These are phyloP conservation scores for Synanthedon myopaeformis DNA, from an alignment of 2,888 invertebrate species.

Conservation along the genomic window DNA sequence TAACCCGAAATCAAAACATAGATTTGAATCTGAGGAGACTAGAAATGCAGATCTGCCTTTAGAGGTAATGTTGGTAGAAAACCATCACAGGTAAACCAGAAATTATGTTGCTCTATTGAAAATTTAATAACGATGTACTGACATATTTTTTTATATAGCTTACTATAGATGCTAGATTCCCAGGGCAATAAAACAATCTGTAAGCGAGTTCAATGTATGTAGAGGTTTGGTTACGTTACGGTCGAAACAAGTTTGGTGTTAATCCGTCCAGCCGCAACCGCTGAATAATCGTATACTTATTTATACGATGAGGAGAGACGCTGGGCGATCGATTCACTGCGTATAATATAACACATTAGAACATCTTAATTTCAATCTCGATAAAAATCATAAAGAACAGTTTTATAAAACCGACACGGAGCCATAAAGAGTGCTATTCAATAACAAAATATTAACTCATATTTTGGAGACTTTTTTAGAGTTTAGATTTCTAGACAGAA, in stretches of 20 bases:
- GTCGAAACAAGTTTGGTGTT: conserved; percentile 6
- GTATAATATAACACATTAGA: conserved; percentile 37
- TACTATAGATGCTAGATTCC: no score
- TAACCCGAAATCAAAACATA: no score
- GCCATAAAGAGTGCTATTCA: conserved; percentile 24
- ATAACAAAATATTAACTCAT: no score
- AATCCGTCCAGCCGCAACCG: conserved; percentile 7
- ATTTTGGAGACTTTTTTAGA: no score
- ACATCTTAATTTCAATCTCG: conserved; percentile 62
- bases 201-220: conserved; percentile 2
- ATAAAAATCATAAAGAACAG: conserved; percentile 54
- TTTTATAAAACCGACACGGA: conserved; percentile 37
- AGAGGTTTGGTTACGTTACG: conserved; percentile 2
- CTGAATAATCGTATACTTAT: neutral
- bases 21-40: no score
- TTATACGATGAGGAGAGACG: neutral
- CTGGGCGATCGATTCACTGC: neutral
- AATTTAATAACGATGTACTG: no score
- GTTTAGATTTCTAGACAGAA: no score
- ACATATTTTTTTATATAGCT: no score
- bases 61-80: no score
- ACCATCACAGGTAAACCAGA: no score
- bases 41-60: no score
- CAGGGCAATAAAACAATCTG: neutral
- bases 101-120: no score